Evolutionary conservation across 1,140 invertebrate species (phyloP).

Genomic region (Nylanderia fulva): DNA sequence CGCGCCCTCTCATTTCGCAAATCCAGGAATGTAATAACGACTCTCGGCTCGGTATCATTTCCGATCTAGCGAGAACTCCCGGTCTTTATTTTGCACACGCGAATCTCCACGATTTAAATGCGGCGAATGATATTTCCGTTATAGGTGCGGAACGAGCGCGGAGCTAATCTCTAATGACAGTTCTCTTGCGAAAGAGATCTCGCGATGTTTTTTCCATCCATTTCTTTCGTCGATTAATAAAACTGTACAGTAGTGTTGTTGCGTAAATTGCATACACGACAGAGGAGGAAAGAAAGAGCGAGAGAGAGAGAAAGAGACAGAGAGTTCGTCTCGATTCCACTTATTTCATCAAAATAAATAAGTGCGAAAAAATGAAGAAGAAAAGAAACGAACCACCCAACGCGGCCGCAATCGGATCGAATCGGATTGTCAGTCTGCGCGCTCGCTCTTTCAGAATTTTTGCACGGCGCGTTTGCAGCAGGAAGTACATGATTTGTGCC

Average conservation of each 20-base stretch:
- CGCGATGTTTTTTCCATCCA: slow-evolving; percentile 24
- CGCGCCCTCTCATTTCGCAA: slow-evolving; percentile 31
- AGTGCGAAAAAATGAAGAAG: background rate
- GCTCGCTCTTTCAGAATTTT: slow-evolving; percentile 20
- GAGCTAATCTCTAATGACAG: slow-evolving; percentile 41
- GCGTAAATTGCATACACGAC: background rate
- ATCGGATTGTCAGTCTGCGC: slow-evolving; percentile 36
- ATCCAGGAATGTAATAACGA: slow-evolving; percentile 28
- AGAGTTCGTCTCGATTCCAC: background rate
- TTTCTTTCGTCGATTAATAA: background rate
- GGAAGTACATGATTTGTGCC: slow-evolving; percentile 59
- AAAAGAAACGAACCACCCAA: slow-evolving; percentile 2
- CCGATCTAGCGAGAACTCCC: slow-evolving; percentile 25
- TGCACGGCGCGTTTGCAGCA: slow-evolving; percentile 44
- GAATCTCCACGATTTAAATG: slow-evolving; percentile 8
- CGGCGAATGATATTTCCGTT: slow-evolving; percentile 52
- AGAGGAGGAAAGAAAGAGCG: background rate
- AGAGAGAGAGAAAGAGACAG: background rate
- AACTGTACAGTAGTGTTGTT: background rate
- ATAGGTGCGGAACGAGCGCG: slow-evolving; percentile 18
- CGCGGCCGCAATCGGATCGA: slow-evolving; percentile 20
- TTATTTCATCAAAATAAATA: slow-evolving; percentile 6
- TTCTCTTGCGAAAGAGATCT: background rate
- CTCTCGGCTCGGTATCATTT: slow-evolving; percentile 16
- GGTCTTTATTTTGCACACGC: slow-evolving; percentile 30